Base-by-base conservation (phyloP, 2,113 vertebrate genomes). In the Chaetorhynchus papuensis region DNA sequence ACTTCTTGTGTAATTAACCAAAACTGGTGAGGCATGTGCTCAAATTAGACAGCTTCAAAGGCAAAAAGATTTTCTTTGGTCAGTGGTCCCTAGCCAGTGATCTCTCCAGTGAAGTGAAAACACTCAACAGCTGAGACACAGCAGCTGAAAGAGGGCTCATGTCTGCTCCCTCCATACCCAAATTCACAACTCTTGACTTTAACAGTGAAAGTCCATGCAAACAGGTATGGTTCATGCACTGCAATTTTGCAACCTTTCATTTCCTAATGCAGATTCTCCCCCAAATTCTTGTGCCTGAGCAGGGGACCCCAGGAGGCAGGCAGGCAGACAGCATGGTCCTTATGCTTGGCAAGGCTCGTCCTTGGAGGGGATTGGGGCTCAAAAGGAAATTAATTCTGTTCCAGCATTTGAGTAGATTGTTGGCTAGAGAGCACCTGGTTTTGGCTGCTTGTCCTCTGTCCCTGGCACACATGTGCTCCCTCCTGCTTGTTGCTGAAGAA, bases 1-100 rank as follows among this genome's bases (percentile, higher is more conserved):
- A 76, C 53, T 82, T 87, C 35, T 53, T 37, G 11, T 64, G 54
- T 49, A 88, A 92, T 85, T 86, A 80, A 85, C 33, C 11, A 49
- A 64, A 88, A 93, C n/a, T 74, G 13, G 35, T 76, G 82, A 85
- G 35, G 53, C 20, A 30, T 47, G 9, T 60, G 21, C 31, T 88
- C 39, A 64, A 59, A 85, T 52, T 22, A 87, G 63, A 92, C 37
- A 89, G 27, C 22, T 79, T 82, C 57, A 95, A 84, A 82, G 31
- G 31, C 61, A 78, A 65, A 84, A 57, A 12, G 2, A 82, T 84
- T 87, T 84, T 5, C 45, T 84, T 49, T 84, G 81, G 72, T 87
- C 65, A 56, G 39, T 24, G 16, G 6, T 66, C 31, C 45, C 56
- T 47, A 47, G 49, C 10, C 66, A 83, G 19, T 24, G 57, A 76